phyloP scores from a whole-genome alignment of 2,113 vertebrate genomes.

The Dasypus novemcinctus region DNA sequence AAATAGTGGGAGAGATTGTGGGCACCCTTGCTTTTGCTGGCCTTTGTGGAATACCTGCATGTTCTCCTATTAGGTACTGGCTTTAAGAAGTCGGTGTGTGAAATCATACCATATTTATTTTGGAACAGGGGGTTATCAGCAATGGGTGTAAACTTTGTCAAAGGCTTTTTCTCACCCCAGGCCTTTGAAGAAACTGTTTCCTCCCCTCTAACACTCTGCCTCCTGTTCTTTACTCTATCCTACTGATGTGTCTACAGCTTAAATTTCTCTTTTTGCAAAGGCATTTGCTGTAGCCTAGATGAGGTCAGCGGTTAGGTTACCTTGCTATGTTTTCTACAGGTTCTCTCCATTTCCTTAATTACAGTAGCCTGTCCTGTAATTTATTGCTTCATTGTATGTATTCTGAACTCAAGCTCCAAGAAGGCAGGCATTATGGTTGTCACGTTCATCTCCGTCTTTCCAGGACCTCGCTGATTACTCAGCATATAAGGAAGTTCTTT shows the following conservation, averaged over 20 bases:
- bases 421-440: not conserved
- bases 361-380: not conserved
- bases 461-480: not conserved
- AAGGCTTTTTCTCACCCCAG: not conserved
- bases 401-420: not conserved
- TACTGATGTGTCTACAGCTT: not conserved
- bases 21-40: not conserved
- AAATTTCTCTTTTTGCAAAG: not conserved
- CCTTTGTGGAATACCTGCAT: not conserved
- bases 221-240: not conserved
- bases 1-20: not conserved
- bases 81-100: not conserved
- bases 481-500: not conserved
- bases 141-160: slow-evolving; percentile 23
- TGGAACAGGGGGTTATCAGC: not conserved
- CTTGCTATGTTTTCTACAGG: not conserved
- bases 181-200: not conserved
- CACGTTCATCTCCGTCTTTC: not conserved
- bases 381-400: not conserved
- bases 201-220: not conserved
- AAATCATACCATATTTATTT: not conserved
- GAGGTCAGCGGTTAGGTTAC: not conserved
- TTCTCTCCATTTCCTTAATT: not conserved
- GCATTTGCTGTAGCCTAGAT: not conserved
- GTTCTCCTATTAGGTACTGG: not conserved